Conservation (phyloP, 2,797 vertebrate species). For the Anguilla megastoma region DNA sequence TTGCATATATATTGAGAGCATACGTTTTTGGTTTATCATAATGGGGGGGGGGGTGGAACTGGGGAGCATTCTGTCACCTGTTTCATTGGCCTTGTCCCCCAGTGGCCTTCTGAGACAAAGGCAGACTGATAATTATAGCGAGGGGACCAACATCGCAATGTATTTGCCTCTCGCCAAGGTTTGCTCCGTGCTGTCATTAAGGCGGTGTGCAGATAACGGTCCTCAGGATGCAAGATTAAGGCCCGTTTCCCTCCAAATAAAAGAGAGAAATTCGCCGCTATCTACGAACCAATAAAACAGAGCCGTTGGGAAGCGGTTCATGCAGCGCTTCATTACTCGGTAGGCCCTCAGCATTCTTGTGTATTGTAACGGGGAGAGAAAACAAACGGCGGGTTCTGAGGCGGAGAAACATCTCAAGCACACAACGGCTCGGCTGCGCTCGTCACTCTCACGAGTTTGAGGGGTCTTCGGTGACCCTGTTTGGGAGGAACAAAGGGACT, state of each 20-base stretch:
- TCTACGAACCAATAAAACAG: neutral
- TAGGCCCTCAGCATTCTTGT: neutral
- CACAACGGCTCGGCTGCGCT: conserved; percentile 51
- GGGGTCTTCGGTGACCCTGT: conserved; percentile 53
- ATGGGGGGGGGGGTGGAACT: conserved; percentile 67
- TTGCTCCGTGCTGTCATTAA: conserved; percentile 19
- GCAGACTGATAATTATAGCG: conserved; percentile 72
- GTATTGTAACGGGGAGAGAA: neutral
- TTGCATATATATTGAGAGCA: conserved; percentile 92
- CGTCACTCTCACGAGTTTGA: conserved; percentile 52
- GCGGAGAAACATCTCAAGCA: conserved; percentile 52
- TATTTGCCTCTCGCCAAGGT: conserved; percentile 7
- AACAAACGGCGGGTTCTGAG: conserved; percentile 42
- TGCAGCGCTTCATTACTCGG: neutral
- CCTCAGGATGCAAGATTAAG: conserved; percentile 11
- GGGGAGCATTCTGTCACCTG: conserved; percentile 75
- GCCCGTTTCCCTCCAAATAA: neutral
- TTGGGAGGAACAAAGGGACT: conserved; percentile 62
- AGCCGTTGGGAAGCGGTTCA: neutral
- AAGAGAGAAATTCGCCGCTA: neutral
- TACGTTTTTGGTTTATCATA: conserved; percentile 83
- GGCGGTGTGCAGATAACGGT: conserved; percentile 24
- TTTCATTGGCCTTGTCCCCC: conserved; percentile 73
- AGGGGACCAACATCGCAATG: conserved; percentile 61
- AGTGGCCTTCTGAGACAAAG: conserved; percentile 71